Base-by-base conservation (phyloP, 2,797 vertebrate genomes). In the Gephyroberyx darwinii region DNA sequence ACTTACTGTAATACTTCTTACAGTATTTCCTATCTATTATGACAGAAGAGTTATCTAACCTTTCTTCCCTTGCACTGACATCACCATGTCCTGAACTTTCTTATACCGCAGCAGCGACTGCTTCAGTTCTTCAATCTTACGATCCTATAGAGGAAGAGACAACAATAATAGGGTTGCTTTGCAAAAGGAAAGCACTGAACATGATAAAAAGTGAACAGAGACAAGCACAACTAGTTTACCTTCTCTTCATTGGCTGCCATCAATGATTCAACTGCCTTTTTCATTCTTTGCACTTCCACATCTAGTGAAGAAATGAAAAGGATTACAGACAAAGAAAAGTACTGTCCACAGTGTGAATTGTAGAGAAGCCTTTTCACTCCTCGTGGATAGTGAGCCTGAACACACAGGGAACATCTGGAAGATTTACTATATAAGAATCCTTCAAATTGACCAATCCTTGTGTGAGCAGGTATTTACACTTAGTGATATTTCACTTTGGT, bases 161-260 rank as follows among this genome's bases (percentile, higher is more conserved):
- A 64, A 37, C n/a, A 20, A 35, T 31, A 33, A 39, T 55, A 10
- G 37, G 37, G n/a, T 9, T 8, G 3, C 22, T 39, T 52, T 22
- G 13, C 19, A 4, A 12, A 2, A 13, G 0, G 4, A 5, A 5
- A 69, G 48, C 13, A n/a, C n/a, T 33, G 2, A 5, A 33, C n/a
- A 2, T 1, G 33, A 55, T 17, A 45, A 12, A 37, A 61, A 55
- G 10, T 2, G 1, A 71, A 77, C 51, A 16, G 0, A 13, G 5
- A 8, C 53, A 69, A 8, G 5, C 3, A 12, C 16, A 69, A 39
- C 1, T 13, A 41, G 75, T 5, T 2, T 93, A 98, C 98, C 96
- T 99, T 99, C 88, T 99, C 98, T 86, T 99, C 98, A 87, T 99
- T 99, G 74, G 96, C 96, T 70, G 95, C 96, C 97, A 96, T 96